Evolutionary conservation across 2,888 invertebrate species (phyloP).

Genomic region (Brachylomia viminalis): DNA sequence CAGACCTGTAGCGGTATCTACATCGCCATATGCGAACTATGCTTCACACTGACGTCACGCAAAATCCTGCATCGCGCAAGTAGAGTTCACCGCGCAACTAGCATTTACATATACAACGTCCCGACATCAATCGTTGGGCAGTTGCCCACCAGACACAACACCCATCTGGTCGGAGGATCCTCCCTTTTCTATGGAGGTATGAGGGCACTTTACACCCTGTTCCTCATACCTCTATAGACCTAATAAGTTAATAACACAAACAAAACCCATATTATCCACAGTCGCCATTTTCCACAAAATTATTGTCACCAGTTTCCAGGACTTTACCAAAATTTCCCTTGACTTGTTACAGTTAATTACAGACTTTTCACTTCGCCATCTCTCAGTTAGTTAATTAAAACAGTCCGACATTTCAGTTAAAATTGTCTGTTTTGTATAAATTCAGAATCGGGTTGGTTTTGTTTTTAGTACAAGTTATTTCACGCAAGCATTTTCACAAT

Average conservation of each 20-base stretch:
- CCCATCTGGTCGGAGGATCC: too few relatives aligned
- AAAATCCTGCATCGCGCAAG: too few relatives aligned
- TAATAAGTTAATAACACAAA: neutral
- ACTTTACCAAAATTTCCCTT: constrained; percentile 32
- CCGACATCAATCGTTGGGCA: too few relatives aligned
- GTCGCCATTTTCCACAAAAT: neutral
- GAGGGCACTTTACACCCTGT: too few relatives aligned
- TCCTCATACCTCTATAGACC: too few relatives aligned
- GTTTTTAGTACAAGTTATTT: constrained; percentile 2
- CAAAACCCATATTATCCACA: neutral
- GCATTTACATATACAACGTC: too few relatives aligned
- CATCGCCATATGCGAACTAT: too few relatives aligned
- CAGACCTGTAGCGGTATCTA: too few relatives aligned
- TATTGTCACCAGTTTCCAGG: constrained; percentile 18
- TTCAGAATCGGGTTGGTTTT: constrained; percentile 3
- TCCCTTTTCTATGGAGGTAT: too few relatives aligned
- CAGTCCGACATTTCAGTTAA: constrained; percentile 40
- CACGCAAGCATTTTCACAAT: neutral
- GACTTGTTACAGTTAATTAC: constrained; percentile 71
- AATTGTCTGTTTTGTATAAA: constrained; percentile 41
- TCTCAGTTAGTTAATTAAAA: constrained; percentile 62
- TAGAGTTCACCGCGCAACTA: too few relatives aligned
- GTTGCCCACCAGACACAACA: too few relatives aligned
- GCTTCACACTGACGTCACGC: too few relatives aligned
- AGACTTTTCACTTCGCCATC: constrained; percentile 71